Base-by-base conservation (phyloP, 1,140 invertebrate species). In the Oryctes rhinoceros region DNA sequence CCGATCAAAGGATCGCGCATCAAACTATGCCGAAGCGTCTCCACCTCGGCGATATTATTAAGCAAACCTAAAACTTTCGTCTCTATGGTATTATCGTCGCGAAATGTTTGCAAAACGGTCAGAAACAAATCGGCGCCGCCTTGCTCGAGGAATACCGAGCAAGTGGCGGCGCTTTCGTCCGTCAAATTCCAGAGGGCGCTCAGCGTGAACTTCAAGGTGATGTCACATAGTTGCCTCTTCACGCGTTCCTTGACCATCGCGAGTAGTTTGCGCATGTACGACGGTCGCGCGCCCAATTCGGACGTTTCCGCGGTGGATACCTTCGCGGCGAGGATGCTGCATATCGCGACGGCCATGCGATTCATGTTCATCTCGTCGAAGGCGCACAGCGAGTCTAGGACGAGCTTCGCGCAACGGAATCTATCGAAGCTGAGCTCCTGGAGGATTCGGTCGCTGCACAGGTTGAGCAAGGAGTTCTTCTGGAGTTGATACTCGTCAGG, bases 121-220 rank as follows among this genome's bases (percentile, higher is more conserved):
- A 95, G 88, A 85, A 94, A 95, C 37, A 95, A 85, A 65, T 91
- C 87, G 85, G 95, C 90, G 4, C 95, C 95, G 18, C 92, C 91
- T 84, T 94, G 91, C 59, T 91, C 89, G 24, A 96, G 87, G 86
- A 96, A 96, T 3, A 94, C 92, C 82, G 89, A 87, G 85, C 94
- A 96, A 0, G 94, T 94, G 35, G 90, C 90, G 7, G 93, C 91
- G 82, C 92, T 94, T 86, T 94, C 93, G 84, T 94, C 93, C 49
- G 94, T 96, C 24, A 96, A 88, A 88, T 96, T 96, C 95, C 95
- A 96, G 4, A 96, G 87, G 39, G 94, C 94, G 84, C 93, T 94
- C 2, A 96, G 88, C 15, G 94, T 95, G 85, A 96, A 96, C 85
- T 94, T 95, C 85, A 96, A 90, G 2, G 94, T 95, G 39, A 95